Evolutionary conservation across 2,113 vertebrate species (phyloP).

Genomic region (Tor tambroides): DNA sequence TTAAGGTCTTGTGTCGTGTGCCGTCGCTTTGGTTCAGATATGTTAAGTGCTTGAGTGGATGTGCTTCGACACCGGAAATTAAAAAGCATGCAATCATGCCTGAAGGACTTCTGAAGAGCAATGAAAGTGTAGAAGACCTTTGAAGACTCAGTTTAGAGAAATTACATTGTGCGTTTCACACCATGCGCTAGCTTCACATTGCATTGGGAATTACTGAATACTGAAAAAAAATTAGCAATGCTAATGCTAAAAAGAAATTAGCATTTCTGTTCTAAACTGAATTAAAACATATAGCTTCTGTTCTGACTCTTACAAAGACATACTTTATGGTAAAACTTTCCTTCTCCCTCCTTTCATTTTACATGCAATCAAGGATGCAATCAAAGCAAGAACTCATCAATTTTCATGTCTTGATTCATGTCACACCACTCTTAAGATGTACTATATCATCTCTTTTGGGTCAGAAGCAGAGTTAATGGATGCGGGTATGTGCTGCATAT

Average conservation of each 20-base stretch:
- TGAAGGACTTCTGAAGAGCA: conserved; percentile 60
- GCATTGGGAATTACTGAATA: neutral
- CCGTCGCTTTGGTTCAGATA: conserved; percentile 24
- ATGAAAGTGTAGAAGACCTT: conserved; percentile 32
- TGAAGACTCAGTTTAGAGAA: conserved; percentile 26
- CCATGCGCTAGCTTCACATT: neutral
- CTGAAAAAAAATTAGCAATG: neutral
- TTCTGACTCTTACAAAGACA: neutral
- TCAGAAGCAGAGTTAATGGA: conserved; percentile 25
- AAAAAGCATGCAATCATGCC: conserved; percentile 56
- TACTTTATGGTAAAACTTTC: neutral
- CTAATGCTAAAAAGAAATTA: neutral
- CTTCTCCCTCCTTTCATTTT: conserved; percentile 10
- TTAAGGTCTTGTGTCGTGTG: conserved; percentile 50
- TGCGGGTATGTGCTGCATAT: neutral
- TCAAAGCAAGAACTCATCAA: conserved; percentile 14
- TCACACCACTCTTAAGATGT: neutral
- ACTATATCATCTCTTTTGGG: conserved; percentile 13
- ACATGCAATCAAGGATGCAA: conserved; percentile 21
- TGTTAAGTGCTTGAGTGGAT: conserved; percentile 54
- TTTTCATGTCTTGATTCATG: conserved; percentile 7
- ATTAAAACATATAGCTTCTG: neutral
- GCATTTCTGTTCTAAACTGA: neutral
- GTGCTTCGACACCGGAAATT: conserved; percentile 57
- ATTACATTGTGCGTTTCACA: neutral